Evolutionary conservation across 2,888 invertebrate species (phyloP).

Genomic region (Andrena hattorfiana): DNA sequence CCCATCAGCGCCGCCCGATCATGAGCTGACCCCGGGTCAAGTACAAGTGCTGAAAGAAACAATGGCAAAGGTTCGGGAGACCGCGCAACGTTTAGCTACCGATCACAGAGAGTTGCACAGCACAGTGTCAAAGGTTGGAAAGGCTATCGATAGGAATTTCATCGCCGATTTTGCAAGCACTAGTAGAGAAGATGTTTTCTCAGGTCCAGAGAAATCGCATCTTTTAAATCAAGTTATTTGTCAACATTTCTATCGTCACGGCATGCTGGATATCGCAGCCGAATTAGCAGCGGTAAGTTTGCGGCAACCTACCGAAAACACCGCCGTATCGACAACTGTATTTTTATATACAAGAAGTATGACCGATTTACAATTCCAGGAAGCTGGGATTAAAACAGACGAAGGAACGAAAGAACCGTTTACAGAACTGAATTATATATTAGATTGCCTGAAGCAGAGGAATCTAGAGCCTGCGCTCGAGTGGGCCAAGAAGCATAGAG

Average conservation of each 20-base stretch:
- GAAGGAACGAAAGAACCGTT: conserved; percentile 91
- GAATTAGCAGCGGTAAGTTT: conserved; percentile 88
- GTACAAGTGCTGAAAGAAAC: conserved; percentile 90
- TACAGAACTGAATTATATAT: conserved; percentile 94
- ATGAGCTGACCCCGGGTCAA: conserved; percentile 90
- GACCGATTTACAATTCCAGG: conserved; percentile 84
- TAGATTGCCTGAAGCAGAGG: conserved; percentile 92
- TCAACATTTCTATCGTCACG: conserved; percentile 98
- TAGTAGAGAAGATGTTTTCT: conserved; percentile 93
- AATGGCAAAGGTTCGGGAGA: conserved; percentile 92
- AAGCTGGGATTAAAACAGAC: conserved; percentile 89
- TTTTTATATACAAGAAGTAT: not conserved
- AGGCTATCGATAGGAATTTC: conserved; percentile 98
- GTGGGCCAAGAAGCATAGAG: conserved; percentile 93
- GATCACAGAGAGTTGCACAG: conserved; percentile 94
- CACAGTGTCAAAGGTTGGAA: conserved; percentile 96
- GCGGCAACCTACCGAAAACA: conserved; percentile 1
- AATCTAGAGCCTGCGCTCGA: conserved; percentile 94
- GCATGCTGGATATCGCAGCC: conserved; percentile 96
- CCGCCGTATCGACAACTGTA: not conserved
- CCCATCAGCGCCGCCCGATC: conserved; percentile 88
- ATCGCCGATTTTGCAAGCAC: conserved; percentile 96
- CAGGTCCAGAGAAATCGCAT: conserved; percentile 89
- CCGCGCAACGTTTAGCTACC: conserved; percentile 92
- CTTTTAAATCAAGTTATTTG: conserved; percentile 95